phyloP scores from a whole-genome alignment of 2,113 vertebrate genomes.

The Vulpes vulpes region DNA sequence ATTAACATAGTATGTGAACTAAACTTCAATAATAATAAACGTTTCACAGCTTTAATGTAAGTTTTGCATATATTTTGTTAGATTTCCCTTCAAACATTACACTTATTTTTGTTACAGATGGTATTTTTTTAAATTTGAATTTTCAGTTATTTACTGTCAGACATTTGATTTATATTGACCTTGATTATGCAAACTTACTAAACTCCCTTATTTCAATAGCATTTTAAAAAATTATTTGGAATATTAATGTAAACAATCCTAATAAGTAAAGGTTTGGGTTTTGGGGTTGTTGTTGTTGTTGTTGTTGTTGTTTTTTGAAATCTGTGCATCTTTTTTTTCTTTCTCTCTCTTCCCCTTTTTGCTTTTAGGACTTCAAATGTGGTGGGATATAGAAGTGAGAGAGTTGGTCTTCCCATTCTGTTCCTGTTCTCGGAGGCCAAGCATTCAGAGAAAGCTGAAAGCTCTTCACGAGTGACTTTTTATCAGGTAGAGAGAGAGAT shows the following conservation, averaged over 20 bases:
- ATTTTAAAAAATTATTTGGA: neutral
- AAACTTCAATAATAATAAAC: neutral
- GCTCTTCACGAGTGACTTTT: neutral
- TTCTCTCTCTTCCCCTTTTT: neutral
- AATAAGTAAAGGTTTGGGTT: neutral
- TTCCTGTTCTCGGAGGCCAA: neutral
- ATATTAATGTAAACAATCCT: neutral
- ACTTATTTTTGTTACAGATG: neutral
- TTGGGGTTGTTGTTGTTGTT: too few relatives aligned
- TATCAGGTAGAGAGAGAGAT: neutral
- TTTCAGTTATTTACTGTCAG: neutral
- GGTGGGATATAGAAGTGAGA: neutral
- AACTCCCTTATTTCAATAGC: neutral
- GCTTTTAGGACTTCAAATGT: neutral
- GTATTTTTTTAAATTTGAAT: neutral
- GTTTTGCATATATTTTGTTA: neutral
- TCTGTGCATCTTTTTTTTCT: neutral
- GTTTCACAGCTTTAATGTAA: neutral
- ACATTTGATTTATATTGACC: neutral
- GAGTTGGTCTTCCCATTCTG: neutral
- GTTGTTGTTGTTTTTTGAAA: neutral
- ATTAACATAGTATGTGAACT: neutral
- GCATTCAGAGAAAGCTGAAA: neutral
- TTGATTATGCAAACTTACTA: neutral
- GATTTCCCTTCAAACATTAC: neutral